A percentile compares a stretch with the other conserved stretches of the same genome.
phyloP scores from a whole-genome alignment of 2,113 vertebrate species.

The Excalfactoria chinensis region DNA sequence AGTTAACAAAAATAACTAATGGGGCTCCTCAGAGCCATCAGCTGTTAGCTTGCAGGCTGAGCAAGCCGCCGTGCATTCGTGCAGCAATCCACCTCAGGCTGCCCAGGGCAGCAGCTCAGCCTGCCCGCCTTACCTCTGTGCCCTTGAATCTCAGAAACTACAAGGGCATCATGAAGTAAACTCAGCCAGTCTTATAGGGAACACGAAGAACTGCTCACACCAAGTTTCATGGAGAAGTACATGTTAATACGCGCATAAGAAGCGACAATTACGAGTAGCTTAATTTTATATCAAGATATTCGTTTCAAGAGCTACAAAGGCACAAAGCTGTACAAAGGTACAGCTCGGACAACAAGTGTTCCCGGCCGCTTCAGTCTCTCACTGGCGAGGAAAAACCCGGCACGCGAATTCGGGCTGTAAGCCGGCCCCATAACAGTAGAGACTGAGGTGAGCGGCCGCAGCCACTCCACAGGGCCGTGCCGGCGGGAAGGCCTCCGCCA shows the following conservation, averaged over 20 bases:
- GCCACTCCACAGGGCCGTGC: no score
- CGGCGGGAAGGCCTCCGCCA: no score
- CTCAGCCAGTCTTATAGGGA: no score
- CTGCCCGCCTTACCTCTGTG: neutral
- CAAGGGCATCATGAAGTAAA: neutral
- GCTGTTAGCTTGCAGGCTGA: neutral
- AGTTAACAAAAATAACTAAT: neutral
- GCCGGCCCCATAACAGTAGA: no score
- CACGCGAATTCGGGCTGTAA: no score
- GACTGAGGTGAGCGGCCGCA: no score
- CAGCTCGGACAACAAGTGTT: fast-evolving
- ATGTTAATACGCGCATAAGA: neutral
- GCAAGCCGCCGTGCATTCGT: neutral
- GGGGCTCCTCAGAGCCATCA: fast-evolving
- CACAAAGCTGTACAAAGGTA: no score
- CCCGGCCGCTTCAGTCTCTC: no score
- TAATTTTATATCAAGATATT: fast-evolving
- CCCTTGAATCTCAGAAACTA: fast-evolving
- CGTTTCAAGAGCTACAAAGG: neutral
- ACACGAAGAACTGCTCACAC: fast-evolving
- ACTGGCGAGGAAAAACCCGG: no score
- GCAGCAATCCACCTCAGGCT: fast-evolving
- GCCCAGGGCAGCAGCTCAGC: fast-evolving
- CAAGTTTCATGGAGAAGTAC: neutral
- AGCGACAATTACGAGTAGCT: no score